Evolutionary conservation across 2,113 vertebrate species (phyloP), one percentile per base, ranked within the genome.

Genomic region (Protomyctophum bolini): DNA sequence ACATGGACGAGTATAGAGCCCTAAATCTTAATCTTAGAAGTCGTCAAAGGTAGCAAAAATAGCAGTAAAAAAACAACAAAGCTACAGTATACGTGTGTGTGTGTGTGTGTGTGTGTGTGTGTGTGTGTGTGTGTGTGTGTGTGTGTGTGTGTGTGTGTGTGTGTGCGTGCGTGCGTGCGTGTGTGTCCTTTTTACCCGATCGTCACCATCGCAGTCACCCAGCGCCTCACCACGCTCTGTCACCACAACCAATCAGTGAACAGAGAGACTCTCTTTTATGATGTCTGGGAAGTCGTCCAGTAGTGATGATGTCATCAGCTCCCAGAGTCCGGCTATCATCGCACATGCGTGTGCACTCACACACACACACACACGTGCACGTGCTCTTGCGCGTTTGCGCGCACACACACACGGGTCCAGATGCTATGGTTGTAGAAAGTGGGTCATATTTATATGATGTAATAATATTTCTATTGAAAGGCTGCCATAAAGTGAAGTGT

Each of bases 281-380:
- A 11, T 21, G 21, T 7, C 62, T 51, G 62, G 62, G 62, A 50
- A 10, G 51, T 5, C 2, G 15, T n/a, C 63, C 68, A 75, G 61
- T 48, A 15, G 60, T 62, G 50, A 33, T 15, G 59, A 66, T 66
- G 64, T 66, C 33, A 45, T 10, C n/a, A 12, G 46, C 33, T 62
- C 59, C 33, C 58, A 45, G 58, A 10, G 58, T 45, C 4, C 2
- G 7, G 15, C 11, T 60, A 10, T 41, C 58, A 41, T 52, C 4
- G 12, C 50, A 52, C 50, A 21, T 21, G 12, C 50, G 12, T 12
- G 7, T 6, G 7, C 59, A 62, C 8, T 14, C 10, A n/a, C 11
- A 62, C 15, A 62, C 50, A 52, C 50, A 52, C 50, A 52, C 50
- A 52, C 50, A 4, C 50, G 7, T 2, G 12, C 50, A 4, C 50